Conservation (phyloP, 2,888 invertebrate species). For the Lomographa bimaculata region DNA sequence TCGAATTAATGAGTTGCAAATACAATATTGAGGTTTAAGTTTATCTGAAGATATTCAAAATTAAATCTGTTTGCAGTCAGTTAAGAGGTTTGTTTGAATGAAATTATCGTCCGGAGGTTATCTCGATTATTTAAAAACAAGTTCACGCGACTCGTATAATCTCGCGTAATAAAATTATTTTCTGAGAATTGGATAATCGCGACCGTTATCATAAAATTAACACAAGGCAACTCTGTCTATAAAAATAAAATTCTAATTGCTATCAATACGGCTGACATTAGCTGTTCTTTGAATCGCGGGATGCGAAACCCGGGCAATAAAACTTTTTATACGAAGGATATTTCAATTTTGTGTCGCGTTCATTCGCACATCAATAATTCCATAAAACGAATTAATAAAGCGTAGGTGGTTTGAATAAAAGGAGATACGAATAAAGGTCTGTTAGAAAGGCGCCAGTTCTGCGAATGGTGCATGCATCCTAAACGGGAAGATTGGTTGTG, state of each 20-base stretch:
- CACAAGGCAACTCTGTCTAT: constrained; percentile 29
- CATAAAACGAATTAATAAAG: constrained; percentile 5
- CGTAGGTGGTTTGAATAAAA: constrained; percentile 17
- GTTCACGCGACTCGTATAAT: constrained; percentile 26
- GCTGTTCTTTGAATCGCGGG: constrained; percentile 39
- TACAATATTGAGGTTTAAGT: constrained; percentile 1
- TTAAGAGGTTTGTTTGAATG: constrained; percentile 20
- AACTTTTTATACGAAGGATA: constrained; percentile 18
- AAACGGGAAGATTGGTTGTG: constrained; percentile 15
- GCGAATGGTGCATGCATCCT: constrained; percentile 13
- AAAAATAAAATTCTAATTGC: constrained; percentile 51
- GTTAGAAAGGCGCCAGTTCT: constrained; percentile 22
- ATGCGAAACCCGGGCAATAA: constrained; percentile 17
- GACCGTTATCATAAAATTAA: constrained; percentile 24
- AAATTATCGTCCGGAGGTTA: constrained; percentile 21
- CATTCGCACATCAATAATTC: constrained; percentile 21
- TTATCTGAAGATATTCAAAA: neutral
- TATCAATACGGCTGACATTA: constrained; percentile 40
- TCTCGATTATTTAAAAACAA: constrained; percentile 27
- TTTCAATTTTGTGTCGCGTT: constrained; percentile 26
- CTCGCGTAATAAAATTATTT: constrained; percentile 29
- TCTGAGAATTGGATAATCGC: constrained; percentile 31
- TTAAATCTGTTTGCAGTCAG: neutral
- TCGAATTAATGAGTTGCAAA: constrained; percentile 14
- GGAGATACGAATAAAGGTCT: constrained; percentile 15